Evolutionary conservation across 2,113 vertebrate species (phyloP).

Genomic region (Clarias macrocephalus): DNA sequence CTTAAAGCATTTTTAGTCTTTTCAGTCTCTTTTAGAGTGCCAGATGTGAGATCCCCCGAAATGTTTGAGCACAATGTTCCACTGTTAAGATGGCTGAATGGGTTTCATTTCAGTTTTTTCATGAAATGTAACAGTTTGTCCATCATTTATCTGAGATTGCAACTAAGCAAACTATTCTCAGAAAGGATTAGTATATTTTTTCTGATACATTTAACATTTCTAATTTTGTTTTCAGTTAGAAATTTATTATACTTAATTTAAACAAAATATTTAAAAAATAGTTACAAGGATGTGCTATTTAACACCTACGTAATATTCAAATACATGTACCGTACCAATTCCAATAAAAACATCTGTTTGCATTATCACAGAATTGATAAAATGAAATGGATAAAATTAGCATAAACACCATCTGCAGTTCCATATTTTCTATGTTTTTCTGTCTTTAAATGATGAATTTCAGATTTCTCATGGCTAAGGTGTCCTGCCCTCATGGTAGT

Average conservation of each 20-base stretch:
- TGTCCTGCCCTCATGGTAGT: background rate
- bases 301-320: background rate
- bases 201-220: background rate
- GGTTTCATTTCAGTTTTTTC: background rate
- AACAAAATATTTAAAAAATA: background rate
- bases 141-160: background rate
- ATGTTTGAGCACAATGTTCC: background rate
- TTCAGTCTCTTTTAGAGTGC: background rate
- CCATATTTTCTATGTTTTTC: background rate
- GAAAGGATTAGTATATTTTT: background rate
- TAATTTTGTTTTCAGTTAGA: background rate
- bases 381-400: background rate
- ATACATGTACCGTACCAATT: background rate
- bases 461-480: background rate
- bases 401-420: background rate
- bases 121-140: background rate
- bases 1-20: background rate
- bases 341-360: background rate
- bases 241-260: background rate
- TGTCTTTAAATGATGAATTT: background rate
- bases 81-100: background rate
- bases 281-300: background rate
- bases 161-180: background rate
- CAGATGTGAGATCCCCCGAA: background rate
- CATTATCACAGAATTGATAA: background rate